These are phyloP conservation scores for Oenanthe melanoleuca DNA, from an alignment of 2,113 vertebrate species.

Conservation along the genomic window DNA sequence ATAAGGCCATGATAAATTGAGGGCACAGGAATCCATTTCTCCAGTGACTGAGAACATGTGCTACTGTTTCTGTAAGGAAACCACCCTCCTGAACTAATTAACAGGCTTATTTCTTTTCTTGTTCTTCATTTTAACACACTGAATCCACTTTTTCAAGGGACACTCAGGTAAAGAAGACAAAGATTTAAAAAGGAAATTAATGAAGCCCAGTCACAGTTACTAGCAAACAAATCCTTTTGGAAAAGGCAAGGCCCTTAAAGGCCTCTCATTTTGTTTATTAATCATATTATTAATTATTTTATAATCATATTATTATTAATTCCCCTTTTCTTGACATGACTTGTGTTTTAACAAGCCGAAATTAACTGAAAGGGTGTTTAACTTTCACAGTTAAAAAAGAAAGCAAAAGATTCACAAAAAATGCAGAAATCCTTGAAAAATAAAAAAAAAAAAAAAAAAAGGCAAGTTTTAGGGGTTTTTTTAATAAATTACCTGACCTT, in stretches of 20 bases:
- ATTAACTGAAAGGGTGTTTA: background rate
- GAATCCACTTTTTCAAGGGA: background rate
- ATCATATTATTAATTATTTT: no score
- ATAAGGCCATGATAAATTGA: background rate
- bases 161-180: background rate
- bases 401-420: background rate
- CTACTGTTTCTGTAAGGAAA: background rate
- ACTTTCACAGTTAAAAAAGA: background rate
- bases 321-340: background rate
- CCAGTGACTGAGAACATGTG: background rate
- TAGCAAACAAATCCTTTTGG: background rate
- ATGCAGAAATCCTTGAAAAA: background rate
- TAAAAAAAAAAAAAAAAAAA: background rate
- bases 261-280: background rate
- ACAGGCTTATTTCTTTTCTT: background rate
- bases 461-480: fast-evolving
- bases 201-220: background rate
- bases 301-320: no score
- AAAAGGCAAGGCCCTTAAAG: background rate
- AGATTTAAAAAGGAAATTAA: background rate
- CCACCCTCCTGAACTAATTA: background rate
- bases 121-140: background rate
- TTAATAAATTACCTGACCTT: background rate
- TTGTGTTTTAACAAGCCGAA: background rate
- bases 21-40: background rate